Evolutionary conservation across 2,113 vertebrate species (phyloP).

Genomic region (Ceyx cyanopectus): DNA sequence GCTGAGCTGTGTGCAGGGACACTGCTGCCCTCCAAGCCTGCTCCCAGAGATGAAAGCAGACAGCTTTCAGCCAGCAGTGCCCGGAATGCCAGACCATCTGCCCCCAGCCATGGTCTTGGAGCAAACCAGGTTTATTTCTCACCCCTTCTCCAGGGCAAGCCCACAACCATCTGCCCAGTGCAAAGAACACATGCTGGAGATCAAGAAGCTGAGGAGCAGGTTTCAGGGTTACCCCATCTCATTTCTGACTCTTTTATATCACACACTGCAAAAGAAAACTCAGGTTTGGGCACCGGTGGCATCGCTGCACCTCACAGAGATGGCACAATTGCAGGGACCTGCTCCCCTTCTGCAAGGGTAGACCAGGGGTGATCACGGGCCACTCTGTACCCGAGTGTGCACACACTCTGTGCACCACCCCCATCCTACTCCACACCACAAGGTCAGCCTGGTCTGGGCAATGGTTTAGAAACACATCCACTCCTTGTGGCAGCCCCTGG

Average conservation of each 20-base stretch:
- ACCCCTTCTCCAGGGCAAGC: neutral
- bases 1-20: neutral
- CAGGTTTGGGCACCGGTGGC: neutral
- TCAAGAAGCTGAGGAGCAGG: neutral
- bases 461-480: neutral
- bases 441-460: neutral
- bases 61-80: neutral
- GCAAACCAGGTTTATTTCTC: neutral
- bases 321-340: neutral
- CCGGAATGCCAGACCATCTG: neutral
- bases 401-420: neutral
- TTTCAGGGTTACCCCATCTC: neutral
- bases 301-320: fast-evolving
- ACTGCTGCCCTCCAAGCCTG: neutral
- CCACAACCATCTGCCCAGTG: neutral
- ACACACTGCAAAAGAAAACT: neutral
- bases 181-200: neutral
- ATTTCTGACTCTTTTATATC: neutral
- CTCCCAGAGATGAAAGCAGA: neutral
- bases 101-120: neutral
- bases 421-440: fast-evolving
- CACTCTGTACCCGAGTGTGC: neutral
- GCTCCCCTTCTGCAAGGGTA: neutral
- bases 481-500: fast-evolving
- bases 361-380: fast-evolving